These are phyloP conservation scores for Boulengeromyrus knoepffleri DNA, from an alignment of 2,113 vertebrate genomes.

Conservation along the genomic window DNA sequence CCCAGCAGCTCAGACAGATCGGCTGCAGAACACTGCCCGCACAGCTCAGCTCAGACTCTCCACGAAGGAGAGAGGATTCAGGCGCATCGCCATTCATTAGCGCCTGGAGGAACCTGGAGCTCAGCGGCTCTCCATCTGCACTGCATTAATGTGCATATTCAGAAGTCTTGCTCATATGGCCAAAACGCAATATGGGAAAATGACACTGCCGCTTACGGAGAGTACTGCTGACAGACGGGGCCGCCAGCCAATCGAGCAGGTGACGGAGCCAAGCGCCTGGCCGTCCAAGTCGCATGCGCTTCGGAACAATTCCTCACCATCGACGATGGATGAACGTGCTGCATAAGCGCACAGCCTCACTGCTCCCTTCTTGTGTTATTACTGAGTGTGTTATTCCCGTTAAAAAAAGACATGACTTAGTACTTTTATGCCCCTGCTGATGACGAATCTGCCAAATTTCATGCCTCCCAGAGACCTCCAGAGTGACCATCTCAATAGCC, in stretches of 20 bases:
- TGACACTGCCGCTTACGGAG: not conserved
- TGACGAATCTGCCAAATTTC: not conserved
- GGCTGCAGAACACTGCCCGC: not conserved
- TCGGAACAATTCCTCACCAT: not conserved
- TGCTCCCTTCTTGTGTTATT: not conserved
- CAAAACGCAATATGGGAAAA: not conserved
- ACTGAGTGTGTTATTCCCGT: not conserved
- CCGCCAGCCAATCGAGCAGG: not conserved
- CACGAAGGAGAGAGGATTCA: not conserved
- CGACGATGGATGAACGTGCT: not conserved
- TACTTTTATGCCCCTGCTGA: not conserved
- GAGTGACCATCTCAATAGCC: not conserved
- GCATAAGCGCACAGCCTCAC: not conserved
- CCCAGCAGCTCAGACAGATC: too few relatives aligned
- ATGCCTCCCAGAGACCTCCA: not conserved
- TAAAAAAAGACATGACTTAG: not conserved
- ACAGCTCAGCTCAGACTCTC: not conserved
- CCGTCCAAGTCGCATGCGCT: not conserved
- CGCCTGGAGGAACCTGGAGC: not conserved
- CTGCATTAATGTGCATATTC: not conserved
- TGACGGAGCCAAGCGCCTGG: not conserved
- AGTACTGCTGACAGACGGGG: not conserved
- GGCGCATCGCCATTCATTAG: slow-evolving; percentile 23
- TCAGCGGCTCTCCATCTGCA: not conserved
- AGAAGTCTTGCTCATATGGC: not conserved